Evolutionary conservation across 2,888 invertebrate genomes (phyloP), one percentile per base, ranked within the genome.

Genomic region (Copidosoma aretas): DNA sequence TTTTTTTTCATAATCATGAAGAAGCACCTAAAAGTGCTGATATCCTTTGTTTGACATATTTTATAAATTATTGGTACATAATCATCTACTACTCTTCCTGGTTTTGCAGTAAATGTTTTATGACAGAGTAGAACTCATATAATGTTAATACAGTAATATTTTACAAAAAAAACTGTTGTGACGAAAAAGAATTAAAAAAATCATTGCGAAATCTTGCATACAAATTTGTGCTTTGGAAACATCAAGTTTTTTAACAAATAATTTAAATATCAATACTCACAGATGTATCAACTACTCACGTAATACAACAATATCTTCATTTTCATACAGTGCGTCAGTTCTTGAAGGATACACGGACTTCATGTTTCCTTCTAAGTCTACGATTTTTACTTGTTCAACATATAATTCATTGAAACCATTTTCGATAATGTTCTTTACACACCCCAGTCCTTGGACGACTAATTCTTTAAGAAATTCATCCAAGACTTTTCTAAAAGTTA

Each of bases 311-410:
- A 81, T 71, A 22, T 69, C 73, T 64, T 75, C 75, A n/a, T 83
- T 85, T 62, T 88, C 88, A 74, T 85, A 88, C 1, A 85, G 81
- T 64, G 93, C 87, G 83, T 94, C 94, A 0, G 88, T 88, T 75
- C 92, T 86, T 0, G 93, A 92, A 0, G 94, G 94, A 82, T 92
- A 94, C 2, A 93, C 88, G n/a, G 89, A 88, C 78, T 91, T 91
- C 74, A 93, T 84, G 73, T 89, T 89, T 12, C 91, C 91, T 72
- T 90, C 89, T 46, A 79, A 81, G 74, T 93, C 92, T 0, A 90
- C 88, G 4, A 91, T 86, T 83, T 89, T 90, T 0, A 93, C 89
- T 86, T 93, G 91, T 74, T 89, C 87, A 1, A 91, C 85, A 17
- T 81, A 75, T 64, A 89, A 77, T 51, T 76, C 74, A 66, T 84